Percentiles rank a stretch among this genome's conserved stretches.
These are phyloP conservation scores for Ctena decussata DNA, from an alignment of 2,888 invertebrate species.

Conservation along the genomic window DNA sequence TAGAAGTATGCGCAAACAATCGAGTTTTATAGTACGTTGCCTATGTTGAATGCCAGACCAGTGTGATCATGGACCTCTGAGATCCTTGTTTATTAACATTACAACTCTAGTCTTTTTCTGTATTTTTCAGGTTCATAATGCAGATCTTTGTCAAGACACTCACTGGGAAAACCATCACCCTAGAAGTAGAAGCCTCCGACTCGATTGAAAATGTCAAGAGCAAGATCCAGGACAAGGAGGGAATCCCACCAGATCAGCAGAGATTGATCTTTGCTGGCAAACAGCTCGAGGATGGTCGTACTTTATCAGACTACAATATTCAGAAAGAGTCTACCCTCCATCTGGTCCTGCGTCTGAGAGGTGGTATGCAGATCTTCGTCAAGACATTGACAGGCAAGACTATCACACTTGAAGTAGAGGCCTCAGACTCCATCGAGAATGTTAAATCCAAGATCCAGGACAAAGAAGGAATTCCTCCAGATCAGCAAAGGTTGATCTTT, in stretches of 20 bases:
- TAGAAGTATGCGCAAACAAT: too few relatives aligned
- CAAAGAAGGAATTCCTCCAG: slow-evolving; percentile 89
- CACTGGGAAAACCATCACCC: slow-evolving; percentile 85
- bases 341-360: slow-evolving; percentile 95
- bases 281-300: slow-evolving; percentile 97
- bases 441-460: slow-evolving; percentile 91
- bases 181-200: slow-evolving; percentile 92
- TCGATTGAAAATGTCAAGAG: slow-evolving; percentile 97
- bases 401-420: slow-evolving; percentile 89
- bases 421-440: slow-evolving; percentile 97
- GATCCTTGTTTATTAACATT: too few relatives aligned
- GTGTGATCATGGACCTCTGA: too few relatives aligned
- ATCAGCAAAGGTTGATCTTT: slow-evolving; percentile 96
- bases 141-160: slow-evolving; percentile 92
- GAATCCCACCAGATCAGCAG: slow-evolving; percentile 85
- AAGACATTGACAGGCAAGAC: slow-evolving; percentile 74
- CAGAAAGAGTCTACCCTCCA: slow-evolving; percentile 98
- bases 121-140: slow-evolving; percentile 88
- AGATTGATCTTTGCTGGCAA: slow-evolving; percentile 93
- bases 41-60: too few relatives aligned
- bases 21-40: too few relatives aligned
- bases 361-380: slow-evolving; percentile 91
- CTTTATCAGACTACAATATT: slow-evolving; percentile 97
- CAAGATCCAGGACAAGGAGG: slow-evolving; percentile 89
- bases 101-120: too few relatives aligned